Evolutionary conservation across 2,113 vertebrate species (phyloP).

Genomic region (Syngnathus typhle): DNA sequence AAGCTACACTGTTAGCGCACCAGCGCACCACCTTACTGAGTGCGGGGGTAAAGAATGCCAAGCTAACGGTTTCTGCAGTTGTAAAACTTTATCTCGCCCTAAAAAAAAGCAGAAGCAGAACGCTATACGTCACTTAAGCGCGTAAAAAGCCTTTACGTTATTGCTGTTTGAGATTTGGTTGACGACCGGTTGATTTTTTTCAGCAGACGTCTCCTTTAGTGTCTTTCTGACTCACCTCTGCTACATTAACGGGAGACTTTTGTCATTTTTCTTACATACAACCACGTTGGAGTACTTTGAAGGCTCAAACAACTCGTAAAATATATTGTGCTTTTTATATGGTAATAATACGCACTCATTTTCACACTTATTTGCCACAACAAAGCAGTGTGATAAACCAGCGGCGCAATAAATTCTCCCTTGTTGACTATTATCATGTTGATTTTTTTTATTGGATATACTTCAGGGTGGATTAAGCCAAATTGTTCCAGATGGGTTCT

Average conservation of each 20-base stretch:
- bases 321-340: not conserved
- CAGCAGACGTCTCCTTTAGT: not conserved
- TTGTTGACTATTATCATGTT: not conserved
- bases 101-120: conserved; percentile 8
- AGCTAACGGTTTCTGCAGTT: not conserved
- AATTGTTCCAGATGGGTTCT: not conserved
- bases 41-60: no score
- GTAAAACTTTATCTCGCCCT: conserved; percentile 34
- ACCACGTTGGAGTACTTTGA: not conserved
- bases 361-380: not conserved
- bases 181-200: not conserved
- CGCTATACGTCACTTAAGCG: not conserved
- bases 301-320: not conserved
- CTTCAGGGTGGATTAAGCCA: not conserved
- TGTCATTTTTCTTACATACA: not conserved
- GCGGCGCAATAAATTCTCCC: not conserved
- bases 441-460: not conserved
- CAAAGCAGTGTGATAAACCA: not conserved
- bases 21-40: conserved; percentile 35
- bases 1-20: conserved; percentile 23
- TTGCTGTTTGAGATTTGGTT: not conserved
- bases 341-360: not conserved
- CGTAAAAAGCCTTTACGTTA: conserved; percentile 3
- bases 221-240: not conserved
- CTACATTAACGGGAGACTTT: not conserved